Conservation (phyloP, 2,888 invertebrate species). For the Phaedon cochleariae region DNA sequence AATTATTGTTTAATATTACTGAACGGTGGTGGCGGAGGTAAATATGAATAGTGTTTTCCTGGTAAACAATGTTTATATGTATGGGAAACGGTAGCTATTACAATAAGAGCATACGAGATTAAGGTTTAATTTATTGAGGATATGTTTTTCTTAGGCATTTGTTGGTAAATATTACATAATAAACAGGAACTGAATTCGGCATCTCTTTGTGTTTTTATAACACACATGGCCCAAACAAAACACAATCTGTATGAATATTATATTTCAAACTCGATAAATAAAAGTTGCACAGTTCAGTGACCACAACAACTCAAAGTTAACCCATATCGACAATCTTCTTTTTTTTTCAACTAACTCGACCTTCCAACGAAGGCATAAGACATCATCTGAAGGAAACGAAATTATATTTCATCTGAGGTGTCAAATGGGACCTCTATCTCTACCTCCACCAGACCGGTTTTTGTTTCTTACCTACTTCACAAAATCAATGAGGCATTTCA, state of each 20-base stretch:
- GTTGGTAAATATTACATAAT: neutral
- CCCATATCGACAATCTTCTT: neutral
- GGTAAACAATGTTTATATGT: conserved; percentile 42
- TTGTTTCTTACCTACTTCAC: conserved; percentile 14
- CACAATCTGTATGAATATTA: neutral
- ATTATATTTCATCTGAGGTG: neutral
- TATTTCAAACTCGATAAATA: neutral
- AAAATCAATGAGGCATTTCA: conserved; percentile 13
- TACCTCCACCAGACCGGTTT: neutral
- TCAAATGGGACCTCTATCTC: conserved; percentile 4
- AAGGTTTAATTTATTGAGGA: neutral
- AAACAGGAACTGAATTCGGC: neutral
- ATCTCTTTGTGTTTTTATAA: neutral
- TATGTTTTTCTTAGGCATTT: neutral
- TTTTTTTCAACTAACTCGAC: neutral
- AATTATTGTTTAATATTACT: conserved; percentile 53
- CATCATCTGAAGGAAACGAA: neutral
- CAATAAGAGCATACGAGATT: neutral
- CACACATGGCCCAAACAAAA: no score
- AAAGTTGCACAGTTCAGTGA: neutral
- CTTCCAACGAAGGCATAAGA: neutral
- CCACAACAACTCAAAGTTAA: neutral
- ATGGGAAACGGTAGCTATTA: neutral
- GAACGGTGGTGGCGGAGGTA: conserved; percentile 42
- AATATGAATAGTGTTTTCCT: conserved; percentile 50